A percentile compares a stretch with the other conserved stretches of the same genome.
Evolutionary conservation across 2,888 invertebrate species (phyloP).

Genomic region (Acrocyrtus sp.): DNA sequence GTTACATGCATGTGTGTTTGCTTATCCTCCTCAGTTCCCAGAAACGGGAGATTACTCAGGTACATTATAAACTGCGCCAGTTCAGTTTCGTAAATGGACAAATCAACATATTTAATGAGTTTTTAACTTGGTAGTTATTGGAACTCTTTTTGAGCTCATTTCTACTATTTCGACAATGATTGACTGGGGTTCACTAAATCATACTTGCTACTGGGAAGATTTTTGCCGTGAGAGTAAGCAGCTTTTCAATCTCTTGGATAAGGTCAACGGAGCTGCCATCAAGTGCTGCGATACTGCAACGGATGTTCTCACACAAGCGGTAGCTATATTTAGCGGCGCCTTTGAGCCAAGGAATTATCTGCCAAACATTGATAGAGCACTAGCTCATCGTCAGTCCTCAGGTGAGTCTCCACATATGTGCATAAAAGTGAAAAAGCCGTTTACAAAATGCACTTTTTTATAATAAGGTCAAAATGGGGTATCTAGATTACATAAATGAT

Average conservation of each 20-base stretch:
- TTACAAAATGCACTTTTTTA: not conserved
- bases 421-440: not conserved
- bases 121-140: conserved; percentile 33
- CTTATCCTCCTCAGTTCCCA: conserved; percentile 34
- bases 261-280: conserved; percentile 22
- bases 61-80: not conserved
- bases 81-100: not conserved
- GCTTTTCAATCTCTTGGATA: conserved; percentile 17
- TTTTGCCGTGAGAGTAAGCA: conserved; percentile 44
- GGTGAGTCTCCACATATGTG: conserved; percentile 4
- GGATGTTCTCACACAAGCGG: conserved; percentile 13
- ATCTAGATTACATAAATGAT: conserved; percentile 23
- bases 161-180: conserved; percentile 34
- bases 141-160: conserved; percentile 38
- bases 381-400: conserved; percentile 2
- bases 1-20: conserved; percentile 16
- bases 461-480: too few species aligned
- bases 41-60: conserved; percentile 40
- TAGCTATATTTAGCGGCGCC: conserved; percentile 8
- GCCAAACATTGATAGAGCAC: too few species aligned
- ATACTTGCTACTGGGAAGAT: conserved; percentile 50
- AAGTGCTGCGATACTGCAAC: conserved; percentile 32
- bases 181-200: conserved; percentile 43
- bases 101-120: not conserved
- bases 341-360: not conserved